These are phyloP conservation scores for Scopus umbretta DNA, from an alignment of 2,113 vertebrate genomes.

Conservation along the genomic window DNA sequence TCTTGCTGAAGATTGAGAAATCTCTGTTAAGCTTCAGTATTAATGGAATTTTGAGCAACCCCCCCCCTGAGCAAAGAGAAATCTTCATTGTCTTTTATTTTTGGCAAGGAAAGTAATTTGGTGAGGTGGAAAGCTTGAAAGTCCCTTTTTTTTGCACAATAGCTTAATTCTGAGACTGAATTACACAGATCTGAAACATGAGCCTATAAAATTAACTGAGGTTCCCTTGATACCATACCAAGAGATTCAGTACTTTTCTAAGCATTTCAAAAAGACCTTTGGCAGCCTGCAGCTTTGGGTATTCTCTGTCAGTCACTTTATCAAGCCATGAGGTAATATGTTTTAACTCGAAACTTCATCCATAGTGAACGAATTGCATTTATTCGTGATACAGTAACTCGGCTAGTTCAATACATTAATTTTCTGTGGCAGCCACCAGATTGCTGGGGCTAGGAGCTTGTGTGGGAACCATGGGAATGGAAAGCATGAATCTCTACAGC, in stretches of 20 bases:
- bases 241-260: background rate
- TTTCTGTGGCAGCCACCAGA: background rate
- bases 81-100: background rate
- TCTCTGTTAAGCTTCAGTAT: background rate
- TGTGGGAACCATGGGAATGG: background rate
- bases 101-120: background rate
- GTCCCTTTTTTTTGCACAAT: background rate
- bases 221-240: background rate
- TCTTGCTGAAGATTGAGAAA: background rate
- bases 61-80: background rate
- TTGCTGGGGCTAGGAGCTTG: background rate
- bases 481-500: background rate
- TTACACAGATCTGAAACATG: background rate
- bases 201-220: background rate
- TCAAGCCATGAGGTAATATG: background rate
- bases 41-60: constrained; percentile 13
- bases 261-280: background rate
- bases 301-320: background rate
- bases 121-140: background rate
- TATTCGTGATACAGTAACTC: background rate
- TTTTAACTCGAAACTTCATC: background rate
- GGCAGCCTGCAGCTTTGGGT: background rate
- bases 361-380: background rate
- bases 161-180: background rate
- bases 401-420: background rate